phyloP scores from a whole-genome alignment of 1,140 invertebrate species.

The Colletes gigas region DNA sequence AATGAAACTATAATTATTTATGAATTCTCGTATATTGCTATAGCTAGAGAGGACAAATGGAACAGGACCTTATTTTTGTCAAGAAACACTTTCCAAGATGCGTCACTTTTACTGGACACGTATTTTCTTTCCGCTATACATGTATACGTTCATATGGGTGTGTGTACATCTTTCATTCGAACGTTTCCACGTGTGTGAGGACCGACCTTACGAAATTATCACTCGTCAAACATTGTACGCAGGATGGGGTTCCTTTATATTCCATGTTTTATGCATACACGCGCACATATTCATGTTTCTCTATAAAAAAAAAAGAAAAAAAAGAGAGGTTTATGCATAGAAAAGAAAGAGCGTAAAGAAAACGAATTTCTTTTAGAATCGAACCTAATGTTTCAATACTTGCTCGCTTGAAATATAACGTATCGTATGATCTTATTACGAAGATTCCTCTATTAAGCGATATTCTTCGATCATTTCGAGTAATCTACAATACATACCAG shows the following conservation, averaged over 20 bases:
- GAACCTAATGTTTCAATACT: not conserved
- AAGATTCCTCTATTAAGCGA: not conserved
- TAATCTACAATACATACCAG: not conserved
- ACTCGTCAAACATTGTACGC: conserved; percentile 32
- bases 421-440: not conserved
- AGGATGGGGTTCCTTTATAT: conserved; percentile 34
- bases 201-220: conserved; percentile 32
- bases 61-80: conserved; percentile 41
- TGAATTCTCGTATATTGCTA: conserved; percentile 71
- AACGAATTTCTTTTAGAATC: not conserved
- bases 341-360: conserved; percentile 1
- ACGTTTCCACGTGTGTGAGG: not conserved
- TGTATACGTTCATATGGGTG: conserved; percentile 23
- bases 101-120: conserved; percentile 45
- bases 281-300: conserved; percentile 15
- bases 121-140: conserved; percentile 38
- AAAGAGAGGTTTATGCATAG: not conserved
- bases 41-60: conserved; percentile 66
- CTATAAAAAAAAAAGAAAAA: conserved; percentile 2
- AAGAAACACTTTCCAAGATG: conserved; percentile 33
- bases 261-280: conserved; percentile 13
- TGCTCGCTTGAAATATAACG: not conserved
- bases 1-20: conserved; percentile 74
- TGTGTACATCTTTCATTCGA: conserved; percentile 19
- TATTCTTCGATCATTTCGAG: not conserved